These are phyloP conservation scores for Tachystola acroxantha DNA, from an alignment of 2,888 invertebrate genomes.

Conservation along the genomic window DNA sequence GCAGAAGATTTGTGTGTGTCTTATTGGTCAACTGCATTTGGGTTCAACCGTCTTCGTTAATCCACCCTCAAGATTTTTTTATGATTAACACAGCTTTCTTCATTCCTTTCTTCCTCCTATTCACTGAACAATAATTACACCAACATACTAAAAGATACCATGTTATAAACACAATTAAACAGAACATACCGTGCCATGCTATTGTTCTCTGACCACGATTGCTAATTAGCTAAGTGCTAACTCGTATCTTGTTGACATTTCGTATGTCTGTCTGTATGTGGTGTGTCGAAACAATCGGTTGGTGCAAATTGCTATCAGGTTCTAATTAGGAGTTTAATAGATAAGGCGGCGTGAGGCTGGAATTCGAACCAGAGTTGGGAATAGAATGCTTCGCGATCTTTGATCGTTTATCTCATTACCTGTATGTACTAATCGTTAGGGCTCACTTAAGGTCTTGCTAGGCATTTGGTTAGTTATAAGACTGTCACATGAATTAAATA, in stretches of 20 bases:
- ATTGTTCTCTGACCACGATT: constrained; percentile 45
- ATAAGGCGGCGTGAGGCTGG: constrained; percentile 10
- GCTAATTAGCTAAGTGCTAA: constrained; percentile 49
- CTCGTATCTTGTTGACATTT: constrained; percentile 58
- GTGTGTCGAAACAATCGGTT: constrained; percentile 46
- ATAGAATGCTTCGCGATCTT: not conserved
- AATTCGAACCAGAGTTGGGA: not conserved
- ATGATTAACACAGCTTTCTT: no score
- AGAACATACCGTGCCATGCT: constrained; percentile 27
- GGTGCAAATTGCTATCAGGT: constrained; percentile 57
- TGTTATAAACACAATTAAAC: constrained; percentile 2
- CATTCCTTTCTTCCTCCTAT: no score
- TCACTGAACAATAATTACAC: no score
- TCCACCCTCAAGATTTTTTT: no score
- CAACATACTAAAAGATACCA: no score
- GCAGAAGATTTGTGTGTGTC: no score
- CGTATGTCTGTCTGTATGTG: constrained; percentile 29
- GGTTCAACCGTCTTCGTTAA: no score
- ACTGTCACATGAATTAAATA: no score
- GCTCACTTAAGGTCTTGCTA: no score
- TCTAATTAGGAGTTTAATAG: constrained; percentile 47
- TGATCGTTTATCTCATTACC: not conserved
- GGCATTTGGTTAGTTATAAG: no score
- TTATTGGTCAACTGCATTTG: no score
- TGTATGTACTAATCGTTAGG: no score